These are phyloP conservation scores for Ganaspis sp. DNA, from an alignment of 1,140 invertebrate species.

Conservation along the genomic window DNA sequence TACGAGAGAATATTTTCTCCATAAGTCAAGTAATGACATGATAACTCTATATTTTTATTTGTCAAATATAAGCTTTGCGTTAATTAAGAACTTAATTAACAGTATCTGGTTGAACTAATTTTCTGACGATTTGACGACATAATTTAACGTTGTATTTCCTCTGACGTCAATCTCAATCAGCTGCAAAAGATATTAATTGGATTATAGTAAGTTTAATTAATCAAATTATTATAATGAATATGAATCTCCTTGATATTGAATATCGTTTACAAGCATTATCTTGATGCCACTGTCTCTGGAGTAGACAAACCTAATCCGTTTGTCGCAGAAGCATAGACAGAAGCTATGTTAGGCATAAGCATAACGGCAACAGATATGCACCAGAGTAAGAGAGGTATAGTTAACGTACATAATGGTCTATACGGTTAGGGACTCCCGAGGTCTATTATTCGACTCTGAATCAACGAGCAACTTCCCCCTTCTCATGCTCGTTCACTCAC, in stretches of 20 bases:
- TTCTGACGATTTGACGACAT: background rate
- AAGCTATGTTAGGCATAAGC: background rate
- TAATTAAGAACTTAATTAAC: too few relatives aligned
- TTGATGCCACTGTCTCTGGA: background rate
- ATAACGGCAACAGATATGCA: constrained; percentile 1
- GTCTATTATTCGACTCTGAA: constrained; percentile 9
- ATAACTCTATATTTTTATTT: too few relatives aligned
- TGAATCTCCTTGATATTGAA: background rate
- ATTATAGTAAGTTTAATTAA: background rate
- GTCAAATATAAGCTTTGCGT: background rate
- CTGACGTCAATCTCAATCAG: background rate
- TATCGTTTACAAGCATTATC: constrained; percentile 14
- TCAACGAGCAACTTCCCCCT: constrained; percentile 12
- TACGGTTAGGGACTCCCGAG: background rate
- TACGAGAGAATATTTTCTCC: too few relatives aligned
- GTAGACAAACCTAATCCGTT: constrained; percentile 16
- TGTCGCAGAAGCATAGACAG: background rate
- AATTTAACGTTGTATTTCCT: too few relatives aligned
- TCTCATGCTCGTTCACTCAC: background rate
- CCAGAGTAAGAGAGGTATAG: background rate
- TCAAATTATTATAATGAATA: background rate
- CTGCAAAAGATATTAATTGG: background rate
- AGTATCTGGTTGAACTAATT: too few relatives aligned
- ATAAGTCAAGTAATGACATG: too few relatives aligned
- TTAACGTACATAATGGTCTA: constrained; percentile 15